Conservation (phyloP, 2,113 vertebrate species). For the Indicator maculatus region DNA sequence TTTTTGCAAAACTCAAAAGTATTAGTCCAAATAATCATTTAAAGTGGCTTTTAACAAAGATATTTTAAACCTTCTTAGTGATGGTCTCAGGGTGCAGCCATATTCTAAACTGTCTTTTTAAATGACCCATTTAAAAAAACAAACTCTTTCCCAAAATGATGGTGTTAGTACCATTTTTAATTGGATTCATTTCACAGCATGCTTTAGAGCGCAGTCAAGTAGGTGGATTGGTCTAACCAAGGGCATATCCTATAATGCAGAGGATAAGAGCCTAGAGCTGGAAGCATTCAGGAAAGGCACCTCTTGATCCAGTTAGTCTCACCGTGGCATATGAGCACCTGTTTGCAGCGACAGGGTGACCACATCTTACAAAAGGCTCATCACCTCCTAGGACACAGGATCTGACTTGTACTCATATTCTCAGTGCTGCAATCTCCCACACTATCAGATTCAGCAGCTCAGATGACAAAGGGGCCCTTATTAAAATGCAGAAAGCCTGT, state of each 20-base stretch:
- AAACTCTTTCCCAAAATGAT: not conserved
- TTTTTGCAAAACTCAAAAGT: slow-evolving; percentile 13
- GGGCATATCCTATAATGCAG: not conserved
- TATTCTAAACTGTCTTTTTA: not conserved
- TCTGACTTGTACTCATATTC: not conserved
- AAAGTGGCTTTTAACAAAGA: slow-evolving; percentile 12
- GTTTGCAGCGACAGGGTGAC: accelerated
- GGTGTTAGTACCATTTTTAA: accelerated
- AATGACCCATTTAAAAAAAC: not conserved
- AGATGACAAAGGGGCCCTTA: not conserved
- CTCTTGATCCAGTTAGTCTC: not conserved
- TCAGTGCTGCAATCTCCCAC: not conserved
- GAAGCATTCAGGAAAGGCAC: not conserved
- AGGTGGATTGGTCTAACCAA: not conserved
- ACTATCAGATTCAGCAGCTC: not conserved
- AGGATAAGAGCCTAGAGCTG: not conserved
- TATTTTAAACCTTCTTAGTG: not conserved
- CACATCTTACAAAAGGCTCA: not conserved
- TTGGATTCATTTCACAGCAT: accelerated
- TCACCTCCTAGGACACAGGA: not conserved
- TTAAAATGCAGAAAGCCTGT: not conserved
- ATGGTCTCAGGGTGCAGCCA: not conserved
- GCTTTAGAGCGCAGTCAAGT: not conserved
- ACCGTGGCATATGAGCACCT: accelerated
- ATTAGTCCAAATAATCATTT: slow-evolving; percentile 31